A percentile compares a stretch with the other conserved stretches of the same genome.
These are phyloP conservation scores for Ametastegia equiseti DNA, from an alignment of 2,888 invertebrate species.

Conservation along the genomic window DNA sequence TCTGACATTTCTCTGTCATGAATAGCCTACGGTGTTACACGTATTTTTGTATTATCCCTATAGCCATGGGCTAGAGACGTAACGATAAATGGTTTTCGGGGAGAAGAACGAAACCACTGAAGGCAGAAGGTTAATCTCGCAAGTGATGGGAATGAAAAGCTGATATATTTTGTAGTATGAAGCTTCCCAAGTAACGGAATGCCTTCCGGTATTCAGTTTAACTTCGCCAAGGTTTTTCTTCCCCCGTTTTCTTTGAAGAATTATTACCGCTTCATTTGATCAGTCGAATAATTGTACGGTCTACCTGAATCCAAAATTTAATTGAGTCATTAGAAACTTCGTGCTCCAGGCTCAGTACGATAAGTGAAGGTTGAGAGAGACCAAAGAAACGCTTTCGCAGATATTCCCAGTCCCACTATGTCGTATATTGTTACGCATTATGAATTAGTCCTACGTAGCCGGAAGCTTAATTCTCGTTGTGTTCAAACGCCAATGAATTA, in stretches of 20 bases:
- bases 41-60: not conserved
- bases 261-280: constrained; percentile 4
- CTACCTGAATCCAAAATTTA: not conserved
- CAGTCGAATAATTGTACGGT: not conserved
- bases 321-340: not conserved
- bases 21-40: not conserved
- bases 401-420: too few species aligned
- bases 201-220: not conserved
- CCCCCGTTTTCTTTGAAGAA: not conserved
- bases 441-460: too few species aligned
- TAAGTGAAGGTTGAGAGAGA: too few species aligned
- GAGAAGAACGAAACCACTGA: not conserved
- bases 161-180: not conserved
- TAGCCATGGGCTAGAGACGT: not conserved
- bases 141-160: not conserved
- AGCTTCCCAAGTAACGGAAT: not conserved
- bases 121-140: not conserved
- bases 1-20: too few species aligned
- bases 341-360: too few species aligned
- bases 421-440: too few species aligned
- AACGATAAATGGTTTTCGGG: not conserved
- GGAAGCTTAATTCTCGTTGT: not conserved
- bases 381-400: too few species aligned
- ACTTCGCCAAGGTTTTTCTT: not conserved
- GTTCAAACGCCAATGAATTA: not conserved